Percentiles rank a stretch among this genome's conserved stretches.
These are phyloP conservation scores for Bergia sp. DNA, from an alignment of 92 coral and sea anemone genomes.

Conservation along the genomic window DNA sequence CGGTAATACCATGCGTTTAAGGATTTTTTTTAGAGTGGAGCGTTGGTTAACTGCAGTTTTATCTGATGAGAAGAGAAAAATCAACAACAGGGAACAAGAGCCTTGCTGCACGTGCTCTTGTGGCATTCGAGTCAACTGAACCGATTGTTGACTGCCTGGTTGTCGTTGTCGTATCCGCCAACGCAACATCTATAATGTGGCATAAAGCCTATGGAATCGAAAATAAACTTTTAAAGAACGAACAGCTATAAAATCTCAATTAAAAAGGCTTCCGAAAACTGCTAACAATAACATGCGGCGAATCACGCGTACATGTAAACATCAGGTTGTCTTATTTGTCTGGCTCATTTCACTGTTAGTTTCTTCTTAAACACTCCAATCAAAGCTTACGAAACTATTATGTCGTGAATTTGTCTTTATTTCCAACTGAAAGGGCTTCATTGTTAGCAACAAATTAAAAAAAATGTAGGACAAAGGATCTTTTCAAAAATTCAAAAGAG, in stretches of 20 bases:
- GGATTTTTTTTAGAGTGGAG: constrained; percentile 48
- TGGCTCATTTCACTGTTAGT: constrained; percentile 30
- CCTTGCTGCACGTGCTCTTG: constrained; percentile 38
- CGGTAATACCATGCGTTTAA: no score
- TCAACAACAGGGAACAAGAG: constrained; percentile 27
- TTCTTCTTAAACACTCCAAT: constrained; percentile 20
- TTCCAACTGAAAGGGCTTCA: constrained; percentile 20
- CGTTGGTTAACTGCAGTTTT: constrained; percentile 43
- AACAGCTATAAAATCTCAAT: no score
- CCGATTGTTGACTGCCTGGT: no score
- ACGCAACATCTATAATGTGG: constrained; percentile 10
- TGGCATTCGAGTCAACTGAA: constrained; percentile 19
- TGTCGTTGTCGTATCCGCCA: constrained; percentile 1
- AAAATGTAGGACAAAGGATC: no score
- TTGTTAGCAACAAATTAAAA: neutral
- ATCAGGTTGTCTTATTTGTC: neutral
- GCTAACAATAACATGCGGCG: constrained; percentile 20
- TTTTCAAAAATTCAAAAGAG: neutral
- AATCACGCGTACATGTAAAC: neutral
- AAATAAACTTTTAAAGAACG: constrained; percentile 21
- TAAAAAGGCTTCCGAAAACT: constrained; percentile 6
- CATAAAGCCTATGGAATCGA: neutral
- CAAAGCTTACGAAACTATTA: constrained; percentile 6
- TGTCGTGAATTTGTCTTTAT: constrained; percentile 6
- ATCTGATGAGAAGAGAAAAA: constrained; percentile 37